Evolutionary conservation across 2,797 vertebrate species (phyloP), one percentile per base, ranked within the genome.

Genomic region (Dallia pectoralis): DNA sequence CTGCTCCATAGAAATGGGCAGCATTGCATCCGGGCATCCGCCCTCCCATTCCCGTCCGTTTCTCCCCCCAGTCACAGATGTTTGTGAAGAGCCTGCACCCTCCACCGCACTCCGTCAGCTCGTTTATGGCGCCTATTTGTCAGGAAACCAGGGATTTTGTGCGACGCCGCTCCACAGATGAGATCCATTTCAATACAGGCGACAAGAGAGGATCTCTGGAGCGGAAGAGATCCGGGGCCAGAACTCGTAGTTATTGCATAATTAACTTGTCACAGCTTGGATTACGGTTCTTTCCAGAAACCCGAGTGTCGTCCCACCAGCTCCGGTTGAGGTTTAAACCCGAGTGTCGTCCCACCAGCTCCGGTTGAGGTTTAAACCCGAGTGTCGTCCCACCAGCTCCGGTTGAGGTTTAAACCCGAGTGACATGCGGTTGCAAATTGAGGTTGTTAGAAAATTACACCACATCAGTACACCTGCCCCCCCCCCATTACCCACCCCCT

Each of bases 61-160:
- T 53, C 25, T 67, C 27, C 14, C 70, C 80, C n/a, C 79, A 69
- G 80, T 25, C 79, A 71, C 67, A 86, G 85, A 76, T 89, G 86
- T 85, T 83, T 81, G 81, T 83, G 80, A 63, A n/a, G n/a, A n/a
- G 80, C 81, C 77, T 77, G 72, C 74, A 75, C 78, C 67, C 79
- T 0, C 12, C 27, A 65, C 79, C 0, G 7, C 30, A 40, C 74
- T 82, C 79, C 78, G 80, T 85, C 2, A 2, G 44, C 25, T 66
- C 77, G 85, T 91, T 88, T 81, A 77, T 83, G 88, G 82, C 76
- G 81, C 70, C 81, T 75, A 82, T 89, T 89, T 85, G 78, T 91
- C 84, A 84, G 79, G 85, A 78, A n/a, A 77, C 75, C 78, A 25
- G 79, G 71, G 69, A 63, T 33, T 84, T 79, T 79, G n/a, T n/a